A percentile compares a stretch with the other conserved stretches of the same genome.
Evolutionary conservation across 2,797 vertebrate genomes (phyloP).

Genomic region (Stomatorhinus walkeri): DNA sequence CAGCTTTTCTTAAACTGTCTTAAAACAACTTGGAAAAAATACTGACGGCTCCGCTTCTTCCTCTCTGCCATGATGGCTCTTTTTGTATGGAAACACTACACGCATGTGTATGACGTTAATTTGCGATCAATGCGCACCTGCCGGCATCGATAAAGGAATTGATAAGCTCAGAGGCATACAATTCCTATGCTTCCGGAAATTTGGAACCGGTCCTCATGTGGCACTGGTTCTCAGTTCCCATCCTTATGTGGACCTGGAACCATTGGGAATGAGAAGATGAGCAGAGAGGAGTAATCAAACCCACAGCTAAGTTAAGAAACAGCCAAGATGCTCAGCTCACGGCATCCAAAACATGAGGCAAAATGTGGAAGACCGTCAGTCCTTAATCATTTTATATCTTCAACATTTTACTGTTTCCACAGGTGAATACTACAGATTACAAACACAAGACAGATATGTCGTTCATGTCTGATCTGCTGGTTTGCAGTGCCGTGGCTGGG

Average conservation of each 20-base stretch:
- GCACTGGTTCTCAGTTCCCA: neutral
- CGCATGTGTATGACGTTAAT: neutral
- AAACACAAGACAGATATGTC: neutral
- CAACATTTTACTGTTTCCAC: neutral
- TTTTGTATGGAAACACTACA: neutral
- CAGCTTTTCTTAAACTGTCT: neutral
- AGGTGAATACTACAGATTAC: neutral
- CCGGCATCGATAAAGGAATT: neutral
- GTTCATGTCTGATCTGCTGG: neutral
- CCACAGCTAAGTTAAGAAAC: neutral
- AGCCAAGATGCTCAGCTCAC: neutral
- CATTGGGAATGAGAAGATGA: neutral
- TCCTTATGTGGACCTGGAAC: neutral
- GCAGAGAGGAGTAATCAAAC: neutral
- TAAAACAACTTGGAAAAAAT: neutral
- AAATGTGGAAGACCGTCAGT: neutral
- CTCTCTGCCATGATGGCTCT: neutral
- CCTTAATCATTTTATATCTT: neutral
- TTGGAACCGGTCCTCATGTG: neutral
- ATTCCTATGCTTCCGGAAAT: neutral
- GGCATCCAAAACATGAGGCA: neutral
- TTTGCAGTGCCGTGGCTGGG: neutral
- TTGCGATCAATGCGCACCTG: neutral
- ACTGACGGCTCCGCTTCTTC: neutral
- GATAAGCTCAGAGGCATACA: neutral